Percentiles rank a stretch among this genome's conserved stretches.
These are phyloP conservation scores for Xiphophorus hellerii DNA, from an alignment of 2,113 vertebrate genomes.

Conservation along the genomic window DNA sequence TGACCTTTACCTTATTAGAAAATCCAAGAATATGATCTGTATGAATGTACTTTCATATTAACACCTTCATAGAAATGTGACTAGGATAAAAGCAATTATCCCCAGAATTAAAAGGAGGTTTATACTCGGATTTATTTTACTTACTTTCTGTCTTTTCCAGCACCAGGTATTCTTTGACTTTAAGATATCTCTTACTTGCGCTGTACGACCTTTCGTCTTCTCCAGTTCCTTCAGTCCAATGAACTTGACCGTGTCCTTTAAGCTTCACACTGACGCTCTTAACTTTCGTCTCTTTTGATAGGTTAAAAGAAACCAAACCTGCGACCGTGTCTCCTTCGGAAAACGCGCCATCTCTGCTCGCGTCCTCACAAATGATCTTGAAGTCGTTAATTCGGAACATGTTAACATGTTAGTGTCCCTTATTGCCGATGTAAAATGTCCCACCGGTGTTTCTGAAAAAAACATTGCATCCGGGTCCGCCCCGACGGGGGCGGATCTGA, in stretches of 20 bases:
- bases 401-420: neutral
- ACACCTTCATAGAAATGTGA: too few species aligned
- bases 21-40: too few species aligned
- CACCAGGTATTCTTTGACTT: conserved; percentile 63
- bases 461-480: too few species aligned
- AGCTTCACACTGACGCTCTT: conserved; percentile 56
- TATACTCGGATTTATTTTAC: neutral
- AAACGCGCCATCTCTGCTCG: conserved; percentile 8
- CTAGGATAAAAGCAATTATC: too few species aligned
- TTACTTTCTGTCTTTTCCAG: conserved; percentile 38
- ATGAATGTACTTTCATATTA: too few species aligned
- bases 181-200: conserved; percentile 58
- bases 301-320: conserved; percentile 38
- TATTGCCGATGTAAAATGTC: too few species aligned
- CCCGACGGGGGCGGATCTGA: too few species aligned
- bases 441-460: too few species aligned
- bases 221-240: conserved; percentile 34
- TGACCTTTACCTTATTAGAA: too few species aligned
- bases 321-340: conserved; percentile 44
- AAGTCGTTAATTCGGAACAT: conserved; percentile 42
- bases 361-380: conserved; percentile 15
- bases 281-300: conserved; percentile 51
- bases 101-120: too few species aligned
- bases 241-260: conserved; percentile 56
- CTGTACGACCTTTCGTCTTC: neutral